Percentiles rank a stretch among this genome's conserved stretches.
Conservation (phyloP, 2,797 vertebrate genomes). For the Macropus fuliginosus region DNA sequence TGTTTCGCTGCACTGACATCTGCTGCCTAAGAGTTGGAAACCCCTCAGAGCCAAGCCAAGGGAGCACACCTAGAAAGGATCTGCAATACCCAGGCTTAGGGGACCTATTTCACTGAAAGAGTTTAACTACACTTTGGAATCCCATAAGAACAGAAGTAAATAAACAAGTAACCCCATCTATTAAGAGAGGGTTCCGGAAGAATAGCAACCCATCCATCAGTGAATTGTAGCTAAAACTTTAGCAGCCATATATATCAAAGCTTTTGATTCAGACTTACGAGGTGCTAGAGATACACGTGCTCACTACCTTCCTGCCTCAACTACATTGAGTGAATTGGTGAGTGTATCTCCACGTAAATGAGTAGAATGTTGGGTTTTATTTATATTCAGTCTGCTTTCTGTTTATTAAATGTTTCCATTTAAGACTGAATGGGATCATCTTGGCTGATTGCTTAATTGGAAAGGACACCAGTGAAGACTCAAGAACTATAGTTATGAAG, state of each 20-base stretch:
- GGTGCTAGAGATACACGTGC: rapidly evolving
- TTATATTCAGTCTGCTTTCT: not conserved
- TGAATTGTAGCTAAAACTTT: not conserved
- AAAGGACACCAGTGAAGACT: not conserved
- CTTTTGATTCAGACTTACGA: not conserved
- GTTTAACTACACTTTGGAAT: not conserved
- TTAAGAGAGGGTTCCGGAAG: not conserved
- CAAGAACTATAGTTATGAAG: not conserved
- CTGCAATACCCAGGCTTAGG: not conserved
- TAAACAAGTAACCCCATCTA: not conserved
- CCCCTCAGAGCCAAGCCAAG: not conserved
- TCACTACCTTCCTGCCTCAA: no score
- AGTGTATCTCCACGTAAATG: no score
- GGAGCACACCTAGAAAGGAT: not conserved
- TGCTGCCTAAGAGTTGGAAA: not conserved
- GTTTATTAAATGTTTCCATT: not conserved
- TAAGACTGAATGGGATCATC: not conserved
- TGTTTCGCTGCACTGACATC: not conserved
- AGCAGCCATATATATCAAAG: not conserved
- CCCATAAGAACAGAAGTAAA: not conserved
- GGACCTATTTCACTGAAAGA: no score
- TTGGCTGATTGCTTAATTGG: not conserved
- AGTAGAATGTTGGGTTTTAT: no score
- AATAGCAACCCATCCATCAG: no score
- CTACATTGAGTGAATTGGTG: no score